Evolutionary conservation across 2,888 invertebrate genomes (phyloP), one percentile per base, ranked within the genome.

Genomic region (Andrena chrysosceles): DNA sequence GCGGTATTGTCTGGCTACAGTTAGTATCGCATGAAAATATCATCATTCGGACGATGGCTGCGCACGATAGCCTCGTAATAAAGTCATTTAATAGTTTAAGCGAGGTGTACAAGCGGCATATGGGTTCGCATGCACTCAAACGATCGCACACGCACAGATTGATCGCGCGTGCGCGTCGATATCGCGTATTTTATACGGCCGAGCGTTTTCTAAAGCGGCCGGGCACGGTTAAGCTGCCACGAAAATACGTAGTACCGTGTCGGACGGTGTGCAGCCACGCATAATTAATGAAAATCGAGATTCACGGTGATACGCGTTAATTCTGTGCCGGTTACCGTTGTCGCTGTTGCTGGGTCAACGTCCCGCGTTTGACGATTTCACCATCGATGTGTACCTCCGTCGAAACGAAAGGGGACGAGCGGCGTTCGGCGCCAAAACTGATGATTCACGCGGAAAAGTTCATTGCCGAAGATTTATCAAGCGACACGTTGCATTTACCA

Each of bases 241-340:
- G 78, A 85, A 87, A 87, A 84, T 74, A 83, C 74, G 74, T 63
- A 29, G 59, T 54, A 71, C 68, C 75, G 71, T 63, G 77, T 75
- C 67, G 72, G 20, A 33, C 77, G 64, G 64, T 73, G 78, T 66
- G 72, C 76, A 62, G 62, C 72, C 71, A 69, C 74, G 78, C 78
- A 81, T 87, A 87, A 85, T 87, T 87, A 87, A 83, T 80, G 81
- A 71, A 81, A 84, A 83, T 85, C 77, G 76, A 81, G 79, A 85
- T 87, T 77, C 75, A 48, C 4, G 66, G 49, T 20, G 78, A 79
- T 81, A 73, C 23, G 59, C 26, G 48, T 33, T 76, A 70, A 60
- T 59, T 33, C 29, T 62, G 60, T 68, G 13, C 49, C 35, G 20
- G 20, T n/a, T 35, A 26, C 35, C 26, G 20, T n/a, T 35, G 56